Conservation (phyloP, 2,888 invertebrate genomes). For the Leptopilina syphax region DNA sequence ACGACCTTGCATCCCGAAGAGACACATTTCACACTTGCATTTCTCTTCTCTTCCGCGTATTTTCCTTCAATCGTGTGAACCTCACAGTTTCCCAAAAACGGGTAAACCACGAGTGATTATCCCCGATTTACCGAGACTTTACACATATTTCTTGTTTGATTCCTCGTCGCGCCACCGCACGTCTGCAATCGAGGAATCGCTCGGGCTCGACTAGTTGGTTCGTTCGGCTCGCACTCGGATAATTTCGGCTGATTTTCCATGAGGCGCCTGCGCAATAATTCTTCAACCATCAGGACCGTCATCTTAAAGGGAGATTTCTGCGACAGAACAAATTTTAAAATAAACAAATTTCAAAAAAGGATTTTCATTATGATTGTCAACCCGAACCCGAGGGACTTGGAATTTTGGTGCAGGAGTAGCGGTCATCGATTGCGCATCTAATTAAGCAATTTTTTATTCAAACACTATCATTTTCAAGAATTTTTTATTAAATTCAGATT, state of each 20-base stretch:
- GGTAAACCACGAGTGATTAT: conserved; percentile 36
- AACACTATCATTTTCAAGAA: too few relatives aligned
- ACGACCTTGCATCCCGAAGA: conserved; percentile 37
- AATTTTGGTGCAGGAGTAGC: neutral
- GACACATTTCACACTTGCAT: conserved; percentile 41
- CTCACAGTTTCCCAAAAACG: conserved; percentile 36
- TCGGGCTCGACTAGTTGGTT: conserved; percentile 48
- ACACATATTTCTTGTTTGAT: conserved; percentile 39
- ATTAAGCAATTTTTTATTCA: neutral
- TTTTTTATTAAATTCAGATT: too few relatives aligned
- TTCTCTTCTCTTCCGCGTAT: neutral
- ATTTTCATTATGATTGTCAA: conserved; percentile 34
- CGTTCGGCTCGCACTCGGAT: conserved; percentile 2
- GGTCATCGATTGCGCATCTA: neutral
- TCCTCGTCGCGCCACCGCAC: conserved; percentile 50
- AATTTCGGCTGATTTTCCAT: neutral
- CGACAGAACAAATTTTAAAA: neutral
- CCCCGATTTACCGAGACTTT: conserved; percentile 41
- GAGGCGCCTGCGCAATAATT: conserved; percentile 4
- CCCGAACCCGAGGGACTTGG: neutral
- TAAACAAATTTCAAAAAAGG: conserved; percentile 5
- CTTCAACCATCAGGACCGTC: conserved; percentile 14
- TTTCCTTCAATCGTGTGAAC: neutral
- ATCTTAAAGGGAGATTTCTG: neutral
- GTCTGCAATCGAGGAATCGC: conserved; percentile 48